Conservation (phyloP, 1,140 invertebrate species). For the Pseudomyrmex concolor region DNA sequence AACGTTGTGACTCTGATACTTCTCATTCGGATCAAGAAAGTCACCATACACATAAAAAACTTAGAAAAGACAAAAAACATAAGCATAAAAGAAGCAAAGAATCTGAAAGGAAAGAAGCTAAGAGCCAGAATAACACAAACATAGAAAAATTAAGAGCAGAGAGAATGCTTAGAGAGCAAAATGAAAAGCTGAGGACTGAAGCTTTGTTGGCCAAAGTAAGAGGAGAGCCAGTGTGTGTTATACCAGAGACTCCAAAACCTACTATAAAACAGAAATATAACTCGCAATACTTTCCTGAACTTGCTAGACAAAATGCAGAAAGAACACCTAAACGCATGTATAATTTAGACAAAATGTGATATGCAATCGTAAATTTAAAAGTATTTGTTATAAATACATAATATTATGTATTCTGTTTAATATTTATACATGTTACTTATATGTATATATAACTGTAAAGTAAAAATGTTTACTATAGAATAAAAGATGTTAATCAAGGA, state of each 20-base stretch:
- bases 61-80: conserved; percentile 82
- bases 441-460: not conserved
- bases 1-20: conserved; percentile 62
- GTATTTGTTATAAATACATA: too few relatives aligned
- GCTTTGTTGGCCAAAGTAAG: conserved; percentile 88
- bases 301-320: conserved; percentile 92
- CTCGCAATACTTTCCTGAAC: conserved; percentile 96
- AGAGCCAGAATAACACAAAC: conserved; percentile 80
- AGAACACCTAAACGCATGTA: conserved; percentile 71
- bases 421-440: conserved; percentile 25
- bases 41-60: conserved; percentile 69
- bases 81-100: conserved; percentile 80
- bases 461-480: too few relatives aligned
- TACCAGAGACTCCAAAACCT: conserved; percentile 73
- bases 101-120: conserved; percentile 75
- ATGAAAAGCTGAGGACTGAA: conserved; percentile 90
- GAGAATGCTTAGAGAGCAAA: conserved; percentile 91
- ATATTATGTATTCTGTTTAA: not conserved
- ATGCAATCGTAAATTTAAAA: not conserved
- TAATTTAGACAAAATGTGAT: conserved; percentile 17
- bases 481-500: too few relatives aligned
- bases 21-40: conserved; percentile 68
- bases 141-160: conserved; percentile 92
- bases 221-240: conserved; percentile 82
- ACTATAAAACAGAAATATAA: conserved; percentile 92